Conservation (phyloP, 2,797 vertebrate species). For the Neosilurus hyrtlii region DNA sequence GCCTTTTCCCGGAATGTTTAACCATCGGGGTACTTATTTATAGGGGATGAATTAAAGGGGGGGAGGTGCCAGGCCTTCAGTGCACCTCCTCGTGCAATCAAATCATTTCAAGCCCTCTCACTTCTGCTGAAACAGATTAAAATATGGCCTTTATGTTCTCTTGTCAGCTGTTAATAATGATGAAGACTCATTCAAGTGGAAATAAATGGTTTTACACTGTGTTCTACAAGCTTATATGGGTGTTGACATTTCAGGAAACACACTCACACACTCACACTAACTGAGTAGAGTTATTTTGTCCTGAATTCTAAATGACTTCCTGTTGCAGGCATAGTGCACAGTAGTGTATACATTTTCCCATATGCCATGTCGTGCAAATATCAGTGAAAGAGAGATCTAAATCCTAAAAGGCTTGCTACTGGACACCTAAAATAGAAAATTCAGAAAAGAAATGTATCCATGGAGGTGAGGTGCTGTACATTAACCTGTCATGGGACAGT, state of each 20-base stretch:
- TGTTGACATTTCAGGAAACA: neutral
- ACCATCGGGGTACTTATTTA: conserved; percentile 42
- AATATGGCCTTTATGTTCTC: neutral
- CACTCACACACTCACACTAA: conserved; percentile 12
- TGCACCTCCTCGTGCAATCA: conserved; percentile 4
- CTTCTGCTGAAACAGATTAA: neutral
- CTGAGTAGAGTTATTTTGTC: conserved; percentile 14
- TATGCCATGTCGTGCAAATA: neutral
- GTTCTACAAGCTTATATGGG: neutral
- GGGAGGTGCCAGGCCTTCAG: neutral
- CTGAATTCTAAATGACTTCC: conserved; percentile 15
- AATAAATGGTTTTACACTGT: neutral
- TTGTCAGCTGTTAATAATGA: neutral
- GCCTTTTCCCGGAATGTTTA: conserved; percentile 51
- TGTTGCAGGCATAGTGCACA: neutral
- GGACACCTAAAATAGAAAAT: conserved; percentile 1
- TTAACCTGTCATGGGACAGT: conserved; percentile 3
- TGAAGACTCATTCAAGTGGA: neutral
- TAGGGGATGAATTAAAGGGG: conserved; percentile 32
- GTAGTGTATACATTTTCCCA: neutral
- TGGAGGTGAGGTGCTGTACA: neutral
- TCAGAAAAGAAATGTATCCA: neutral
- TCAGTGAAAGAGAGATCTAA: neutral
- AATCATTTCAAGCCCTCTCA: neutral
- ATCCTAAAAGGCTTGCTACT: neutral